phyloP scores from a whole-genome alignment of 2,113 vertebrate species.

The Burhinus bistriatus region DNA sequence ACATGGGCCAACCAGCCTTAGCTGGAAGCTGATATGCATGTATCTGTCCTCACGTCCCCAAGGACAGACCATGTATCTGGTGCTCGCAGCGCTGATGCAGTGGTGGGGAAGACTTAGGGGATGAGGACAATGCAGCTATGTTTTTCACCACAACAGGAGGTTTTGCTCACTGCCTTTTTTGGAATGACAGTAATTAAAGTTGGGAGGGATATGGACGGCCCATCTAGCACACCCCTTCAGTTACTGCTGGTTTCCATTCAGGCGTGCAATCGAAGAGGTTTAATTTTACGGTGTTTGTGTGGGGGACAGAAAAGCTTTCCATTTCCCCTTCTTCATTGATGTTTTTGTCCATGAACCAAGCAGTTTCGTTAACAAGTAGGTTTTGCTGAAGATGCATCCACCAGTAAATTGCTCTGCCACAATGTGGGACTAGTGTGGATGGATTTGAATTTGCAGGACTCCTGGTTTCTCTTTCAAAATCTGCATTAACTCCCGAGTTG shows the following conservation, averaged over 20 bases:
- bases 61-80: not conserved
- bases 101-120: not conserved
- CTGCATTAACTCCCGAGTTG: not conserved
- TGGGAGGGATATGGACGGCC: not conserved
- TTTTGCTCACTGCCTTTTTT: not conserved
- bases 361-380: not conserved
- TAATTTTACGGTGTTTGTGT: not conserved
- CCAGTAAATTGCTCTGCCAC: not conserved
- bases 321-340: not conserved
- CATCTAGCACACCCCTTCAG: not conserved
- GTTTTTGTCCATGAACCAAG: not conserved
- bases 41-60: rapidly evolving
- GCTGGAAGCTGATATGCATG: rapidly evolving
- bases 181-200: not conserved
- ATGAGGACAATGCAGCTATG: not conserved
- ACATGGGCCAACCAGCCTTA: not conserved
- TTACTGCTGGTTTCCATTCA: not conserved
- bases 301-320: not conserved
- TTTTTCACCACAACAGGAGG: not conserved
- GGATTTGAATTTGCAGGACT: not conserved
- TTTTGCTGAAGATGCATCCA: not conserved
- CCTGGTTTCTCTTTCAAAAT: conserved; percentile 7
- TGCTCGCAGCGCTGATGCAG: rapidly evolving
- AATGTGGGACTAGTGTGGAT: not conserved
- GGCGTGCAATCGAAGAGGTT: rapidly evolving